A percentile compares a stretch with the other conserved stretches of the same genome.
phyloP scores from a whole-genome alignment of 2,113 vertebrate genomes.

The Pedetes capensis region DNA sequence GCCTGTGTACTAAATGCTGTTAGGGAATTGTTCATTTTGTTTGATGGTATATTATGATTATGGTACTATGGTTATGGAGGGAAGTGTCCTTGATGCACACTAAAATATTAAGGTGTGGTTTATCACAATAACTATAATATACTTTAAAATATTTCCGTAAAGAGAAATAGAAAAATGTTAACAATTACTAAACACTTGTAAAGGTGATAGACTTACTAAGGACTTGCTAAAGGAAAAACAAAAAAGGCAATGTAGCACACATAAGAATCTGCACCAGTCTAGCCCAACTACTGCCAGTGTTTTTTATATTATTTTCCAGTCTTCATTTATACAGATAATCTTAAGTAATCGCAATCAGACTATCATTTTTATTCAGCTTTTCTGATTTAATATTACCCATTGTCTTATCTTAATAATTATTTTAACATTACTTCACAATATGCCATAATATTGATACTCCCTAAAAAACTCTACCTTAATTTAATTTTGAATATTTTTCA shows the following conservation, averaged over 20 bases:
- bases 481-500: slow-evolving; percentile 12
- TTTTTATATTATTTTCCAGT: not conserved
- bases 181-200: not conserved
- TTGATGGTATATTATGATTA: not conserved
- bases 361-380: not conserved
- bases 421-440: not conserved
- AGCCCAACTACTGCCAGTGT: not conserved
- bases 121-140: not conserved
- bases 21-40: not conserved
- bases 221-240: not conserved
- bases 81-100: not conserved
- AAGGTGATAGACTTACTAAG: not conserved
- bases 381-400: slow-evolving; percentile 9
- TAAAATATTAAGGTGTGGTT: not conserved
- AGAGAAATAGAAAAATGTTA: slow-evolving; percentile 5
- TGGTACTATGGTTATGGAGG: not conserved
- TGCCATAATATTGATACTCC: not conserved
- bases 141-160: slow-evolving; percentile 12
- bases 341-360: not conserved
- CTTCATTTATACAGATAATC: not conserved
- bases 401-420: not conserved
- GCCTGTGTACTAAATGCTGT: not conserved
- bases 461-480: not conserved
- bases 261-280: not conserved
- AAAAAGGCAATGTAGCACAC: not conserved